Percentiles rank a stretch among this genome's conserved stretches.
phyloP scores from a whole-genome alignment of 2,888 invertebrate genomes.

The Heliconius cydno region DNA sequence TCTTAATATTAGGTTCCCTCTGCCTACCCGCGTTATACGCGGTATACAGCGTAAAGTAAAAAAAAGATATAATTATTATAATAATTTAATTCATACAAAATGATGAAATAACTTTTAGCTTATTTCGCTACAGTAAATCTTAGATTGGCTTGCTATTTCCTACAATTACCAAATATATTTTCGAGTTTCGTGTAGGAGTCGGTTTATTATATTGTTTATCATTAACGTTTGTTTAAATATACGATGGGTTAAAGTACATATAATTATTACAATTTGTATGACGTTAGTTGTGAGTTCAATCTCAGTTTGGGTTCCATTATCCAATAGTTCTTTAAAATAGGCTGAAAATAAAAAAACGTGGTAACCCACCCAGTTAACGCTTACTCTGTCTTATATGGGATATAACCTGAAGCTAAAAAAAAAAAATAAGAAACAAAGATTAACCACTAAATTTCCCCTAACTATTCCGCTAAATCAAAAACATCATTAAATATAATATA shows the following conservation, averaged over 20 bases:
- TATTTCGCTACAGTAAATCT: constrained; percentile 6
- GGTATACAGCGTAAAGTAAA: too few relatives aligned
- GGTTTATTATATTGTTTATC: constrained; percentile 18
- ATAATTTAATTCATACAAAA: background rate
- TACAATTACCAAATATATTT: constrained; percentile 20
- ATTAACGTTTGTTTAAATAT: constrained; percentile 15
- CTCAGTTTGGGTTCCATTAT: too few relatives aligned
- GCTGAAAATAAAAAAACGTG: background rate
- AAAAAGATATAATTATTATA: too few relatives aligned
- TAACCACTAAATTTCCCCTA: too few relatives aligned
- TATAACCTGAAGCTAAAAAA: too few relatives aligned
- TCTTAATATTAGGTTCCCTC: too few relatives aligned
- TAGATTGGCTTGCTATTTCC: constrained; percentile 10
- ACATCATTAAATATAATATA: too few relatives aligned
- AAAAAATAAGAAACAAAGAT: too few relatives aligned
- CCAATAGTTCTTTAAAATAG: background rate
- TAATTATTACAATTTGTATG: background rate
- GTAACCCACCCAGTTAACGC: too few relatives aligned
- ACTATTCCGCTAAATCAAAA: too few relatives aligned
- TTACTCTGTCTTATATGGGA: too few relatives aligned
- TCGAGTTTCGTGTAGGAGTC: constrained; percentile 13
- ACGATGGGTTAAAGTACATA: background rate
- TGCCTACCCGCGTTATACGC: too few relatives aligned
- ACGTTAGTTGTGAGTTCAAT: background rate
- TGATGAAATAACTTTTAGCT: constrained; percentile 1